phyloP scores from a whole-genome alignment of 2,113 vertebrate species.

The Marmota flaviventris region DNA sequence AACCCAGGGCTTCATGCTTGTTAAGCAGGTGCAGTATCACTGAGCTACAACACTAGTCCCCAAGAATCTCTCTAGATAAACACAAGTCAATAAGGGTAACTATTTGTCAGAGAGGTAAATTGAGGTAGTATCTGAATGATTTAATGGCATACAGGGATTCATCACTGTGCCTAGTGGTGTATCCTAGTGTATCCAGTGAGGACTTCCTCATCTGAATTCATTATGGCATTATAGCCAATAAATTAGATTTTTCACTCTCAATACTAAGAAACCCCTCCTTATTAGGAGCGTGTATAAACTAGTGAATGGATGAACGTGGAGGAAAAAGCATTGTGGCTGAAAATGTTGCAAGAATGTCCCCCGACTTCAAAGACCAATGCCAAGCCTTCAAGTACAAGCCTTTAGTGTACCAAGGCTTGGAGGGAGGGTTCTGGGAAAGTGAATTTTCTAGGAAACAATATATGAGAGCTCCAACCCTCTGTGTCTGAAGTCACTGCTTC shows the following conservation, averaged over 20 bases:
- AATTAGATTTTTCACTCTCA: constrained; percentile 18
- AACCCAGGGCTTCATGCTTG: background rate
- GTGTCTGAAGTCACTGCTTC: constrained; percentile 13
- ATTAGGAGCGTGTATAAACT: constrained; percentile 36
- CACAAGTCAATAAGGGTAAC: constrained; percentile 32
- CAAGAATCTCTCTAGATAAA: constrained; percentile 34
- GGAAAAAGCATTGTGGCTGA: background rate
- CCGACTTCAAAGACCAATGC: constrained; percentile 48
- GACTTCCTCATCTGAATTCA: constrained; percentile 25
- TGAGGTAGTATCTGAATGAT: background rate
- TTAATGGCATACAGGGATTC: background rate
- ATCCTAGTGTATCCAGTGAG: background rate
- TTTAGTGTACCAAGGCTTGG: background rate
- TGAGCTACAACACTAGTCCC: background rate
- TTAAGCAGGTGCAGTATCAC: background rate
- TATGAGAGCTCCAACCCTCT: background rate
- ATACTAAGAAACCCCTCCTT: background rate
- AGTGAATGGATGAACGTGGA: background rate
- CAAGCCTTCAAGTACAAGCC: background rate
- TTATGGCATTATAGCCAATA: background rate
- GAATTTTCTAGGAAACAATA: constrained; percentile 28
- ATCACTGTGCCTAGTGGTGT: background rate
- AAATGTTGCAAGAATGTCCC: background rate
- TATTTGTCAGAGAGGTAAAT: constrained; percentile 21
- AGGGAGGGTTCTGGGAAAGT: constrained; percentile 18